Evolutionary conservation across 2,888 invertebrate genomes (phyloP).

Genomic region (Nemurella pictetii): DNA sequence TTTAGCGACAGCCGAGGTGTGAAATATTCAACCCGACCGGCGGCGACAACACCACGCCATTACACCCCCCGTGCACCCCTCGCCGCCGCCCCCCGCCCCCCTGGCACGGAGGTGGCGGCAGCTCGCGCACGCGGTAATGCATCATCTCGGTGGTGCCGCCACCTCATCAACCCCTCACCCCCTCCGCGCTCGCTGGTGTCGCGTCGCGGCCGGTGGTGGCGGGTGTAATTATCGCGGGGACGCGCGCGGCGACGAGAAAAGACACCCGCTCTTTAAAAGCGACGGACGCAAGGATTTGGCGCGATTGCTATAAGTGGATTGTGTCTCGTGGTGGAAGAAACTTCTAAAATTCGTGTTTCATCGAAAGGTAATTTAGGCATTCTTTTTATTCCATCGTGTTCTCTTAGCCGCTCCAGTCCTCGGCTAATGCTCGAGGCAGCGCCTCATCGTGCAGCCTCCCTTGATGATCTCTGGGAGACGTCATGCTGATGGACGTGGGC

Average conservation of each 20-base stretch:
- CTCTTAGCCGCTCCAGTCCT: not conserved
- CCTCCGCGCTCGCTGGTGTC: not conserved
- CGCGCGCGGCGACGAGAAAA: not conserved
- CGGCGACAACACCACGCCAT: not conserved
- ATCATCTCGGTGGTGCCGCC: not conserved
- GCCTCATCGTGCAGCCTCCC: not conserved
- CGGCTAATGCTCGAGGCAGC: not conserved
- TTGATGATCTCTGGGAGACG: not conserved
- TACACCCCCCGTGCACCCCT: not conserved
- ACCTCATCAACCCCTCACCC: not conserved
- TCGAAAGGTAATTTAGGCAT: no score
- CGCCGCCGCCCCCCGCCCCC: not conserved
- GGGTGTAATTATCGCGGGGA: not conserved
- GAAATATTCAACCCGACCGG: not conserved
- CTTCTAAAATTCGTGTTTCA: no score
- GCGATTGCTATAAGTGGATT: not conserved
- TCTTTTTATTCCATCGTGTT: not conserved
- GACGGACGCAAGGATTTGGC: no score
- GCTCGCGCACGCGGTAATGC: not conserved
- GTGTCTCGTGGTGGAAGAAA: not conserved
- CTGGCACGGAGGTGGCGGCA: not conserved
- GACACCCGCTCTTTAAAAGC: not conserved
- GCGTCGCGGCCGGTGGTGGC: not conserved
- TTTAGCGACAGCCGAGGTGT: not conserved
- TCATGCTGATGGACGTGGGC: not conserved